These are phyloP conservation scores for Odontophorus gujanensis DNA, from an alignment of 2,113 vertebrate genomes.

Conservation along the genomic window DNA sequence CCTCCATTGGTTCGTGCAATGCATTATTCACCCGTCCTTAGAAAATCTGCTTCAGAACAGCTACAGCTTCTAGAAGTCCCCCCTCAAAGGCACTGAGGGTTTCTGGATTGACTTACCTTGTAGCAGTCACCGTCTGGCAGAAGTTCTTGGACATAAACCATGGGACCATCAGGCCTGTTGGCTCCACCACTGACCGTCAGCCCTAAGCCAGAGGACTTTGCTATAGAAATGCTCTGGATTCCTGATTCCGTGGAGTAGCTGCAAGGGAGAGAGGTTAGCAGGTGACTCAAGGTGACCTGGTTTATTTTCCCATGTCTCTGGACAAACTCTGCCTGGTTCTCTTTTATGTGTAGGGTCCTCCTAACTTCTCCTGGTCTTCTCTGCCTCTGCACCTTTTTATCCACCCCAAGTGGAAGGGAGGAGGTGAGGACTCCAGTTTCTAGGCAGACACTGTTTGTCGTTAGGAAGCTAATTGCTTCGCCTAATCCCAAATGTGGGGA, in stretches of 20 bases:
- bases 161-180: slow-evolving; percentile 87
- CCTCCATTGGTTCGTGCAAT: not conserved
- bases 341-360: not conserved
- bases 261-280: slow-evolving; percentile 27
- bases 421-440: not conserved
- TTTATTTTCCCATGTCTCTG: not conserved
- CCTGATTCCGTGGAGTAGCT: slow-evolving; percentile 85
- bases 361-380: not conserved
- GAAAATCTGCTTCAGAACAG: slow-evolving; percentile 3
- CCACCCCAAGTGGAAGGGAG: not conserved
- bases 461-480: not conserved
- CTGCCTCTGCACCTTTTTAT: not conserved
- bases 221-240: slow-evolving; percentile 87
- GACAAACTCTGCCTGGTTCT: not conserved
- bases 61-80: not conserved
- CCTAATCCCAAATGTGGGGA: not conserved
- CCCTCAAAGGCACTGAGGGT: not conserved
- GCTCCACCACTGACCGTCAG: slow-evolving; percentile 86
- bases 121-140: slow-evolving; percentile 88
- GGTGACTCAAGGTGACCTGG: not conserved
- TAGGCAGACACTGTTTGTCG: not conserved
- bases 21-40: not conserved
- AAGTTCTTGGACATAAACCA: slow-evolving; percentile 89
- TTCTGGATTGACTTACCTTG: slow-evolving; percentile 55
- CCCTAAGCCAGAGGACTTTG: slow-evolving; percentile 82